phyloP scores from a whole-genome alignment of 2,888 invertebrate species.

The Xanthostigma xanthostigma region DNA sequence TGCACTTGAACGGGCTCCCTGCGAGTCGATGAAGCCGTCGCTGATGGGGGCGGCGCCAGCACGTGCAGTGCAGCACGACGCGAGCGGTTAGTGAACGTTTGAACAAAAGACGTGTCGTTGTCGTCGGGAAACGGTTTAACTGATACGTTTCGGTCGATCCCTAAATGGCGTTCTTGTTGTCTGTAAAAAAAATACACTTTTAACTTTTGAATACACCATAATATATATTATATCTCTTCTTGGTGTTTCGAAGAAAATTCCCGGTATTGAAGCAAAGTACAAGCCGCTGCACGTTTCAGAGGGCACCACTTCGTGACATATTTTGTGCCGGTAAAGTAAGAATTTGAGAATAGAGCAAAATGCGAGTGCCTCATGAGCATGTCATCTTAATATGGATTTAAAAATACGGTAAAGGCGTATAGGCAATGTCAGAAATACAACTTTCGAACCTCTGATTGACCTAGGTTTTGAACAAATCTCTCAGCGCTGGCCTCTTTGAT shows the following conservation, averaged over 20 bases:
- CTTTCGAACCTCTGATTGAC: no score
- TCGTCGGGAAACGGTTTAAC: conserved; percentile 4
- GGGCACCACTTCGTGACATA: no score
- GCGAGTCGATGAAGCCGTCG: conserved; percentile 5
- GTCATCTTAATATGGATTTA: no score
- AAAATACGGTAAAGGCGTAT: no score
- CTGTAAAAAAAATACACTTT: conserved; percentile 26
- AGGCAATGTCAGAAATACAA: no score
- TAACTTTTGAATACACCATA: conserved; percentile 10
- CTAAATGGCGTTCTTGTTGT: conserved; percentile 69
- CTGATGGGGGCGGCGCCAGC: not conserved
- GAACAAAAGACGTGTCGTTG: conserved; percentile 5
- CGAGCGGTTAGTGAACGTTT: conserved; percentile 13
- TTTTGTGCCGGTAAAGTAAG: no score
- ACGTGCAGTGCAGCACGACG: conserved; percentile 17
- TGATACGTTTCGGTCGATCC: conserved; percentile 30
- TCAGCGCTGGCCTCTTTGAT: no score
- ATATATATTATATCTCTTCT: not conserved
- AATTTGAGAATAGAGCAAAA: no score
- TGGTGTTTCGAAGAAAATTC: not conserved
- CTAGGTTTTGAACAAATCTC: no score
- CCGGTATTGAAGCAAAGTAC: no score
- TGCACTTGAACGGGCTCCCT: conserved; percentile 41
- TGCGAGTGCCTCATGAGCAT: no score
- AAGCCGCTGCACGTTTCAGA: no score